phyloP scores from a whole-genome alignment of 2,797 vertebrate genomes.

The Nyctibius grandis region DNA sequence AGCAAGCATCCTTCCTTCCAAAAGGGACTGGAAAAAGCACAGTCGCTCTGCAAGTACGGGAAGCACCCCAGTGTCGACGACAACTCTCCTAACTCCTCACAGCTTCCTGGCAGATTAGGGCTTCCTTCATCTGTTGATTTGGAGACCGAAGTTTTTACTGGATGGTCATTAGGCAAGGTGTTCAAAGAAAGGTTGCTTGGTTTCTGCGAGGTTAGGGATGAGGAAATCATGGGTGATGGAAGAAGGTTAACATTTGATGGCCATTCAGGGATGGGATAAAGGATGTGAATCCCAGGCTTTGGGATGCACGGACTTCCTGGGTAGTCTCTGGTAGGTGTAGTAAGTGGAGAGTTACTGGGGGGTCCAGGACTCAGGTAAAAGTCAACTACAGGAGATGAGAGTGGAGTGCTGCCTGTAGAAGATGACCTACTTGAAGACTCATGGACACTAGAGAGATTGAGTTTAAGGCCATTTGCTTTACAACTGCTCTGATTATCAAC shows the following conservation, averaged over 20 bases:
- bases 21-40: conserved; percentile 89
- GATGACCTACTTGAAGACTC: conserved; percentile 79
- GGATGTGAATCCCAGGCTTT: conserved; percentile 70
- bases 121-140: not conserved
- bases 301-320: conserved; percentile 74
- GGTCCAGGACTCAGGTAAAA: conserved; percentile 84
- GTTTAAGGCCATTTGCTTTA: conserved; percentile 88
- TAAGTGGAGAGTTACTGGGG: conserved; percentile 89
- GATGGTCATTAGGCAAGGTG: not conserved
- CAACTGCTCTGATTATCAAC: conserved; percentile 74
- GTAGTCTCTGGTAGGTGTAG: conserved; percentile 84
- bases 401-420: conserved; percentile 73
- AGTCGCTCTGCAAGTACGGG: conserved; percentile 76
- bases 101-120: not conserved
- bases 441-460: conserved; percentile 80
- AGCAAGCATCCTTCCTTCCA: conserved; percentile 79
- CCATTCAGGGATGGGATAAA: conserved; percentile 75
- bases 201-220: not conserved
- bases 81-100: not conserved
- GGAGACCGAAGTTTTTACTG: not conserved
- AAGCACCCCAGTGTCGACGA: conserved; percentile 32
- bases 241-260: conserved; percentile 56
- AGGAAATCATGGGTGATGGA: conserved; percentile 53
- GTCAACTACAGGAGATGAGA: conserved; percentile 84
- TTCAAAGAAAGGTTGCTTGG: not conserved